phyloP scores from a whole-genome alignment of 2,113 vertebrate species.

The Emydocephalus ijimae region DNA sequence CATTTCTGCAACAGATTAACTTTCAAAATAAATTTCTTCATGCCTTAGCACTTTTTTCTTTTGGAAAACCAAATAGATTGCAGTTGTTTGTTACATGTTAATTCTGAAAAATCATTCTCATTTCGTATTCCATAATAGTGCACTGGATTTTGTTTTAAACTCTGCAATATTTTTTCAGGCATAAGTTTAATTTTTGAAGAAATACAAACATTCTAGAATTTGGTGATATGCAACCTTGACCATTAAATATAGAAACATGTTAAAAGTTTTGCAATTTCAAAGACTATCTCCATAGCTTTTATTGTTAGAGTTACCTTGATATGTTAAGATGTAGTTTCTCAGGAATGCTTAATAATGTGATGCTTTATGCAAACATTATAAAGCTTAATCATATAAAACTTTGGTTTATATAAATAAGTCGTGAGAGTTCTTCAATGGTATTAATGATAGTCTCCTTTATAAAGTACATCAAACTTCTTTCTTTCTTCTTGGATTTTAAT shows the following conservation, averaged over 20 bases:
- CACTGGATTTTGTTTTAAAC: not conserved
- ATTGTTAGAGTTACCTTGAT: conserved; percentile 38
- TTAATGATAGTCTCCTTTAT: conserved; percentile 50
- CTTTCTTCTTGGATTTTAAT: not conserved
- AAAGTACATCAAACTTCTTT: conserved; percentile 42
- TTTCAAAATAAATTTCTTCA: not conserved
- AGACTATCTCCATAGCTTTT: conserved; percentile 10
- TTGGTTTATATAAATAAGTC: conserved; percentile 48
- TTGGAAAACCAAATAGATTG: not conserved
- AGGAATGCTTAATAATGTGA: conserved; percentile 39
- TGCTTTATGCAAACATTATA: conserved; percentile 68
- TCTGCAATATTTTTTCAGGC: not conserved
- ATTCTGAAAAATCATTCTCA: conserved; percentile 5
- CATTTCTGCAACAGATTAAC: not conserved
- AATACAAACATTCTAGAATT: conserved; percentile 20
- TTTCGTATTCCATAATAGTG: not conserved
- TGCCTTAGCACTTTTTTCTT: not conserved
- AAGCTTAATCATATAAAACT: conserved; percentile 52
- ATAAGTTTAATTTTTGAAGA: conserved; percentile 13
- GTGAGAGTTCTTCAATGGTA: conserved; percentile 60
- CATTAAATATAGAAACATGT: conserved; percentile 7
- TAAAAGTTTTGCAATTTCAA: not conserved
- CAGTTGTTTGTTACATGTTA: not conserved
- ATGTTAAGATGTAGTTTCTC: conserved; percentile 43
- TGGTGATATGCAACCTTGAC: conserved; percentile 19